Evolutionary conservation across 2,797 vertebrate species (phyloP), one percentile per base, ranked within the genome.

Genomic region (Dicrostonyx torquatus): DNA sequence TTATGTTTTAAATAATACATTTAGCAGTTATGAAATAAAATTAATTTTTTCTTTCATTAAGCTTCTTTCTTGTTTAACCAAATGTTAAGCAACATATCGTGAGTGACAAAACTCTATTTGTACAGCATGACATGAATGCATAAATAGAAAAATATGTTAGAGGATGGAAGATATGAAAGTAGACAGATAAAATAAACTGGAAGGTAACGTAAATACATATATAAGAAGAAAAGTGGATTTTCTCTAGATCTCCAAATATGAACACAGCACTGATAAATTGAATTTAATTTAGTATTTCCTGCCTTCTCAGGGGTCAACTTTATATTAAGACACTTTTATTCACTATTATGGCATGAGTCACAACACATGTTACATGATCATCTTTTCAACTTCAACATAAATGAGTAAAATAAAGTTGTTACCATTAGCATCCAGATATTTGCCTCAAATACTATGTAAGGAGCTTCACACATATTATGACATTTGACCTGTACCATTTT

Each of bases 1-100:
- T 20, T 72, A 60, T 40, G 37, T 86, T n/a, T 89, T 85, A 79
- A 90, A 68, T 12, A 72, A 84, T 40, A 64, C 64, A 58, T 85
- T 11, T 93, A 29, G 24, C n/a, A 87, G 10, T 72, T 90, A 80
- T 75, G 2, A 90, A 88, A 91, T 45, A 55, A 62, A 2, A 34
- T 53, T 94, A 5, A 5, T 68, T 58, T 95, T 7, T 60, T 90
- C 50, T 43, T 77, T 64, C 37, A 94, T 78, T 87, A 13, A 90
- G 17, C 10, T 73, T 18, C 6, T 26, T 93, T 48, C 83, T 60
- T 43, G 37, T 64, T 89, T 37, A 83, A 91, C 8, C 72, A 95
- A 92, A 29, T 82, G 6, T 76, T 80, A 89, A 87, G 22, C n/a
- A 86, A 58, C 6, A 68, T 12, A 26, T 2, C 29, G 14, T 34